Evolutionary conservation across 1,140 invertebrate species (phyloP).

Genomic region (Lordiphosa mommai): DNA sequence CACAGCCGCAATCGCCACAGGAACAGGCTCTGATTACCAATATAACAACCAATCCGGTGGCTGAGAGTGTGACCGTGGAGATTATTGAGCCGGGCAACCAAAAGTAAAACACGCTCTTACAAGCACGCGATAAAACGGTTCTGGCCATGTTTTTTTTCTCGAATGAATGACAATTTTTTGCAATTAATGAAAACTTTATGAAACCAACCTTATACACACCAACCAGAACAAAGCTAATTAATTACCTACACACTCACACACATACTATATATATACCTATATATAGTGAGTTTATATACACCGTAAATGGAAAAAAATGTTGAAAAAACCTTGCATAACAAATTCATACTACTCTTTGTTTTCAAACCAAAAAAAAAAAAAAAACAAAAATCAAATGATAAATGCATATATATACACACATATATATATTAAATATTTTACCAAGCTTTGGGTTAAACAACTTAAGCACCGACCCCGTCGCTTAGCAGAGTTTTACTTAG

Average conservation of each 20-base stretch:
- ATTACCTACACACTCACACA: slow-evolving; percentile 47
- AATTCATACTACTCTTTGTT: slow-evolving; percentile 78
- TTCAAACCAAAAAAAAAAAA: slow-evolving; percentile 59
- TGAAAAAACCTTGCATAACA: slow-evolving; percentile 79
- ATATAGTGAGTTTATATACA: slow-evolving; percentile 42
- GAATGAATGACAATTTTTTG: slow-evolving; percentile 47
- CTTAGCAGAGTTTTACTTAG: background rate
- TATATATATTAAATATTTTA: slow-evolving; percentile 67
- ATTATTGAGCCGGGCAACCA: slow-evolving; percentile 63
- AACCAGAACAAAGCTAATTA: slow-evolving; percentile 57
- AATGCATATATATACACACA: slow-evolving; percentile 39
- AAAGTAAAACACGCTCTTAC: slow-evolving; percentile 42
- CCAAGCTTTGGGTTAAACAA: slow-evolving; percentile 60
- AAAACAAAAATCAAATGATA: slow-evolving; percentile 20
- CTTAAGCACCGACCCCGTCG: slow-evolving; percentile 23
- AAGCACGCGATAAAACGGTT: slow-evolving; percentile 51
- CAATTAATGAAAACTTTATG: slow-evolving; percentile 55
- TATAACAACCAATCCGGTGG: slow-evolving; percentile 76
- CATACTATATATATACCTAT: slow-evolving; percentile 25
- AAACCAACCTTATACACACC: no score
- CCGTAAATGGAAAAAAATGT: slow-evolving; percentile 61
- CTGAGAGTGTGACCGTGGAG: slow-evolving; percentile 77
- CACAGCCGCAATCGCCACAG: slow-evolving; percentile 54
- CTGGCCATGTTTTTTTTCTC: slow-evolving; percentile 38
- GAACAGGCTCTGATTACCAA: slow-evolving; percentile 69